A percentile compares a stretch with the other conserved stretches of the same genome.
phyloP scores from a whole-genome alignment of 2,888 invertebrate species.

The Creontiades dilutus region DNA sequence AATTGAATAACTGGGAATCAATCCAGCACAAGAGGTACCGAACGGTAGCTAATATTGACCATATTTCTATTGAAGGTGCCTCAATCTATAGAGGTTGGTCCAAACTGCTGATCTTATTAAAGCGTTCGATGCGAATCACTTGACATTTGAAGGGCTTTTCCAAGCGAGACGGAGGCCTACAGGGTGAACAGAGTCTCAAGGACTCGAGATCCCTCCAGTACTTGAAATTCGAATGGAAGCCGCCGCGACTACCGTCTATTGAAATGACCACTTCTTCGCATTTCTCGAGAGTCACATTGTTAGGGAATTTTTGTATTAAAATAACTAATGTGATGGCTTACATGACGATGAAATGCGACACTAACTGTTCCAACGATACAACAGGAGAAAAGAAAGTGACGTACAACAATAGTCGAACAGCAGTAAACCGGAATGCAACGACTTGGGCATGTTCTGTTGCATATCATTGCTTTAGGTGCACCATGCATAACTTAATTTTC shows the following conservation, averaged over 20 bases:
- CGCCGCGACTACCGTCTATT: background rate
- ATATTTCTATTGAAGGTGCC: background rate
- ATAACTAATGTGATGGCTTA: too few species aligned
- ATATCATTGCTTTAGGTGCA: too few species aligned
- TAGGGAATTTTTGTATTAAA: too few species aligned
- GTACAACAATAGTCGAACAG: too few species aligned
- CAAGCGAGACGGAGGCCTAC: background rate
- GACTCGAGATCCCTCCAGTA: background rate
- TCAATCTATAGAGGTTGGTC: background rate
- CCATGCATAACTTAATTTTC: too few species aligned
- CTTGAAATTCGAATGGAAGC: conserved; percentile 2
- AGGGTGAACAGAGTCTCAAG: background rate
- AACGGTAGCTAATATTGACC: background rate
- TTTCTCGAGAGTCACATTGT: background rate
- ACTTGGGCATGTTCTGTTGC: too few species aligned
- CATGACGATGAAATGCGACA: too few species aligned
- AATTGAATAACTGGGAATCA: too few species aligned
- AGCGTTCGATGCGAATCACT: background rate
- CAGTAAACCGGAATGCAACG: too few species aligned
- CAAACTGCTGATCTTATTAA: background rate
- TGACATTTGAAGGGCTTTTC: background rate
- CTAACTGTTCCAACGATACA: too few species aligned
- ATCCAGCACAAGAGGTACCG: too few species aligned
- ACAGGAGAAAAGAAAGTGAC: too few species aligned
- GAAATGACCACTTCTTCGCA: background rate